Evolutionary conservation across 2,888 invertebrate genomes (phyloP), one percentile per base, ranked within the genome.

Genomic region (Coenonympha arcania): DNA sequence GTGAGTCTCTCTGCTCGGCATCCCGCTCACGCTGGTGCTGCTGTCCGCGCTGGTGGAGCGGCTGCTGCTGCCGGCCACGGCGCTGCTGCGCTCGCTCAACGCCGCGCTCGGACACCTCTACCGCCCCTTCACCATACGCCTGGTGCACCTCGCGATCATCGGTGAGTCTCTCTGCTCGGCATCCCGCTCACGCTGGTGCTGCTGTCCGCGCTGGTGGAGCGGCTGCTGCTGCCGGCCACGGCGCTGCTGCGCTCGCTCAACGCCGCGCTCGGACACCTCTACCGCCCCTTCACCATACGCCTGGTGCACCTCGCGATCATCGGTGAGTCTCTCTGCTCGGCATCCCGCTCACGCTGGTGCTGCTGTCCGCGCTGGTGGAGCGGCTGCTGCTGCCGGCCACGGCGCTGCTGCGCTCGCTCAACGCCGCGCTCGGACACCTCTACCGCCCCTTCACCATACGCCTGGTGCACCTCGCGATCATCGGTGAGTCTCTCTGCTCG

Each of bases 161-260:
- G 88, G 90, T 90, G 66, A 76, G 82, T 58, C 4, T 13, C 2
- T n/a, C 79, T 93, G 50, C 86, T 95, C 49, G 93, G 96, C 2
- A 95, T 96, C 58, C 96, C 96, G 0, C 80, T 95, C 68, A 95
- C 96, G 0, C 82, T 96, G 69, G 91, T 95, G 49, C 87, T 96
- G 56, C 87, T 96, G 48, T 91, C 94, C 0, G 95, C 95, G 0
- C 78, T 94, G 54, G 94, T 95, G 30, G 95, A 95, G 69, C 88
- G 95, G 0, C 88, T 95, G 37, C 87, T 95, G 73, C 82, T 92
- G 48, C 94, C 95, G 0, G 89, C 92, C 0, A 90, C 92, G 1
- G 88, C 90, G 63, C 72, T 95, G 55, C 86, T 95, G 57, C 89
- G 92, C 56, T 87, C 88, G 55, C 77, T 94, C 45, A 93, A 93